Evolutionary conservation across 2,888 invertebrate species (phyloP), one percentile per base, ranked within the genome.

Genomic region (Hipparchia semele): DNA sequence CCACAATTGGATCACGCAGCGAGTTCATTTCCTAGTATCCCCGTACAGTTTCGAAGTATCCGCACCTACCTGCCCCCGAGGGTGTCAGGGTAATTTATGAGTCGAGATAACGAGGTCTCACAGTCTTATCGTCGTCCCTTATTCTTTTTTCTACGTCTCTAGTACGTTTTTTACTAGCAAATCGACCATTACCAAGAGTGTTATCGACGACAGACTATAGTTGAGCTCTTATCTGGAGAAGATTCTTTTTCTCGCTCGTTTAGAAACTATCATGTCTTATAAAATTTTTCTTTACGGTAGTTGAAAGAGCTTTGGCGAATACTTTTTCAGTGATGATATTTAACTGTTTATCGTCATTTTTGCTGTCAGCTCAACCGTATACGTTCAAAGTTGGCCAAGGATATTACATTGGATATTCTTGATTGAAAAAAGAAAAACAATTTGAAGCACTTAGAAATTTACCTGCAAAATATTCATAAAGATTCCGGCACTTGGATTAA

Each of bases 1-100:
- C 90, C 85, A 90, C 92, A 92, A 93, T 93, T 93, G 92, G 93
- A 93, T 93, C 93, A 93, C 93, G 93, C 92, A 93, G 90, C 84
- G 86, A 87, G 89, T 91, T 90, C 91, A 92, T 92, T 92, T 91
- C 90, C 90, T 86, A 86, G 88, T 86, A 88, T 88, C 84, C 86
- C 87, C 83, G 84, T 85, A 82, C 83, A 86, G 83, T 88, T 89
- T 87, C 86, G 82, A 83, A 86, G 84, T 86, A 87, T 84, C 83
- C 86, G 23, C 56, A 59, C 68, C 68, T 90, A 90, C 90, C 91
- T 91, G 91, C 88, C 83, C 88, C 87, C 87, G 84, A 87, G 92
- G 93, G 92, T 90, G 92, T 87, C 86, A 80, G 87, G 80, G 91
- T 93, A 92, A 93, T 93, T 93, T 93, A 93, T 91, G 92, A 90